These are phyloP conservation scores for Falco biarmicus DNA, from an alignment of 2,797 vertebrate species.

Conservation along the genomic window DNA sequence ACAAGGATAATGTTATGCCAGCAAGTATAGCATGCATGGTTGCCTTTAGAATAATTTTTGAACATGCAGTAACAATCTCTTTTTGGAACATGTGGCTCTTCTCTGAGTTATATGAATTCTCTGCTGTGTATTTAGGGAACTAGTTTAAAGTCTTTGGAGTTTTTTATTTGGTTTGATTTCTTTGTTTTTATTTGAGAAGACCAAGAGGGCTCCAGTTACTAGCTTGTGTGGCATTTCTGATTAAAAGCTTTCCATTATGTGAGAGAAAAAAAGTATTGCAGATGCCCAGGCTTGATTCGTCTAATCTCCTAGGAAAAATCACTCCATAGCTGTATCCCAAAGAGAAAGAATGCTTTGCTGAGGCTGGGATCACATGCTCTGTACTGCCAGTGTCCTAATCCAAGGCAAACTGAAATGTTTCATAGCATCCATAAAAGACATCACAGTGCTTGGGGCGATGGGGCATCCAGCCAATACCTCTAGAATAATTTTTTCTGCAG, in stretches of 20 bases:
- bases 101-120: neutral
- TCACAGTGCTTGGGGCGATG: constrained; percentile 20
- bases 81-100: neutral
- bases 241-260: constrained; percentile 54
- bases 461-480: constrained; percentile 48
- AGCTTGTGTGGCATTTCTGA: neutral
- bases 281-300: constrained; percentile 34
- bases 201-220: neutral
- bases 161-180: neutral
- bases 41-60: neutral
- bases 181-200: constrained; percentile 17
- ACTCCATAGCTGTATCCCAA: constrained; percentile 39
- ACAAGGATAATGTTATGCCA: neutral
- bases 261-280: constrained; percentile 33
- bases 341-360: constrained; percentile 65
- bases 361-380: constrained; percentile 53
- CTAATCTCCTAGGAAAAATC: constrained; percentile 61
- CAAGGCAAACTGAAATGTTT: constrained; percentile 64
- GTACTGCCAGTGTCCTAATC: constrained; percentile 48
- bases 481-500: neutral
- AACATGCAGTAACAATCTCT: neutral
- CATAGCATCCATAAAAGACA: constrained; percentile 50
- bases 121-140: neutral
- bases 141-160: neutral
- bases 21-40: neutral